phyloP scores from a whole-genome alignment of 1,140 invertebrate species.

The Diprion similis region DNA sequence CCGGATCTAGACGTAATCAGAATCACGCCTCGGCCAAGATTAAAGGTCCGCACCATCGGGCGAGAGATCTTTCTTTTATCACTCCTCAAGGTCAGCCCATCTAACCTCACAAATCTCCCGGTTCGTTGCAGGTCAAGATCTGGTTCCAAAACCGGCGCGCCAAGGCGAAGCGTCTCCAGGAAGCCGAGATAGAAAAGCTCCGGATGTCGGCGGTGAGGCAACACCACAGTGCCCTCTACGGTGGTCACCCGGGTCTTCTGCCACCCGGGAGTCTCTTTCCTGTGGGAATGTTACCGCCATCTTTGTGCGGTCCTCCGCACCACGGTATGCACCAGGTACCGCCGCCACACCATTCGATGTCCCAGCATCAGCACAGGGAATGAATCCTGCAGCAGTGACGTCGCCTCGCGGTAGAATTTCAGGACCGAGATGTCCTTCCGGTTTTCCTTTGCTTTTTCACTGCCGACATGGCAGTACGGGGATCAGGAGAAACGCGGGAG shows the following conservation, averaged over 20 bases:
- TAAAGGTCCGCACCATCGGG: not conserved
- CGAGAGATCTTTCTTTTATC: not conserved
- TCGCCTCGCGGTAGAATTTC: not conserved
- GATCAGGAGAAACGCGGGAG: not conserved
- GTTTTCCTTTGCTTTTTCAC: too few species aligned
- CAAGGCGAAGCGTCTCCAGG: constrained; percentile 93
- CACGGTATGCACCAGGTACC: constrained; percentile 39
- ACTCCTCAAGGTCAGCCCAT: not conserved
- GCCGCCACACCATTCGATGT: constrained; percentile 42
- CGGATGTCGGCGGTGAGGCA: constrained; percentile 75
- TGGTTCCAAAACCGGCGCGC: constrained; percentile 98
- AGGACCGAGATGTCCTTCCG: not conserved
- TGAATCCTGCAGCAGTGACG: constrained; percentile 31
- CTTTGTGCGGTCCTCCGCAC: constrained; percentile 4
- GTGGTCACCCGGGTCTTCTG: constrained; percentile 53
- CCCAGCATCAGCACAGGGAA: constrained; percentile 49
- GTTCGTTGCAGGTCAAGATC: constrained; percentile 84
- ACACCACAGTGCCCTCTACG: constrained; percentile 60
- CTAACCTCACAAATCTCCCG: constrained; percentile 2
- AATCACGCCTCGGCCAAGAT: not conserved
- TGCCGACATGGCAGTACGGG: too few species aligned
- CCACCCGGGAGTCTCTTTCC: constrained; percentile 47
- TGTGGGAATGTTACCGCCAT: constrained; percentile 45
- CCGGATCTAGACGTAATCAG: not conserved
- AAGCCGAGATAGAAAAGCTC: constrained; percentile 91